Conservation (phyloP, 2,797 vertebrate species). For the Kryptolebias ocellatus region DNA sequence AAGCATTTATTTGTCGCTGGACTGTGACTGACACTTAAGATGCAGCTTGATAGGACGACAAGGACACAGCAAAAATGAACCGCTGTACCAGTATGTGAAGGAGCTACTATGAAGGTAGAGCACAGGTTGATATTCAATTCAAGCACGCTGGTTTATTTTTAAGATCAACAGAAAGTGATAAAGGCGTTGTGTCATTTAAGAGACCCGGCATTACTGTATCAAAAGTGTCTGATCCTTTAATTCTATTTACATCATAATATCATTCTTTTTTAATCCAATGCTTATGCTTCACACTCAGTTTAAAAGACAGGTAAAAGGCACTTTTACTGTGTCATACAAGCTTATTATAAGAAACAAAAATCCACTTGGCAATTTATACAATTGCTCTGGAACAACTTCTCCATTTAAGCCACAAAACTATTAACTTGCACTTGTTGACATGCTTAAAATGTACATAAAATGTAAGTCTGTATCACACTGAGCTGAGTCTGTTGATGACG, state of each 20-base stretch:
- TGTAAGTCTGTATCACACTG: no score
- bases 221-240: not conserved
- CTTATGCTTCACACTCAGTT: no score
- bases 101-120: not conserved
- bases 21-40: slow-evolving; percentile 54
- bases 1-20: slow-evolving; percentile 55
- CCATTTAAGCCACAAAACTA: not conserved
- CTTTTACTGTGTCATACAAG: no score
- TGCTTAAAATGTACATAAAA: no score
- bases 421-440: not conserved
- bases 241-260: not conserved
- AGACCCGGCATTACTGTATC: not conserved
- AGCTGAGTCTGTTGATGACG: no score
- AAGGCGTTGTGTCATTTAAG: not conserved
- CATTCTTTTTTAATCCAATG: no score
- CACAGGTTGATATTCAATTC: not conserved
- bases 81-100: not conserved
- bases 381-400: no score
- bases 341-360: no score
- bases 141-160: not conserved
- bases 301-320: no score
- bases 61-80: slow-evolving; percentile 51
- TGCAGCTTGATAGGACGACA: slow-evolving; percentile 59
- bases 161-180: slow-evolving; percentile 1
- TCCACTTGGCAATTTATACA: no score